phyloP scores from a whole-genome alignment of 2,797 vertebrate genomes.

The Etheostoma perlongum region DNA sequence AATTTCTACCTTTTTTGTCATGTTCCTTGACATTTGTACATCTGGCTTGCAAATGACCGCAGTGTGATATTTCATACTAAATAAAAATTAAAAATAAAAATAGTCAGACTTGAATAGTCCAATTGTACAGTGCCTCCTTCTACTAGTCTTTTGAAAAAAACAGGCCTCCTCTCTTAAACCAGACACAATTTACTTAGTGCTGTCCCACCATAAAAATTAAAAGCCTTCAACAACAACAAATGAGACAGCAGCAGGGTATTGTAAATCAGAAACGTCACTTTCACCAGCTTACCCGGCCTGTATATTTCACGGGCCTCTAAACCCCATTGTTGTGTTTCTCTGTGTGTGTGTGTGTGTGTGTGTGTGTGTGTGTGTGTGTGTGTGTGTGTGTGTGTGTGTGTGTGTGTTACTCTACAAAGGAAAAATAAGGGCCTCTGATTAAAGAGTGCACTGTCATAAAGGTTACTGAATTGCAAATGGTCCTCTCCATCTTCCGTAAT shows the following conservation, averaged over 20 bases:
- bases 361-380: constrained; percentile 82
- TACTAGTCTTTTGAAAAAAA: constrained; percentile 62
- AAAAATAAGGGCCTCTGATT: constrained; percentile 99
- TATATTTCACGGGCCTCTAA: constrained; percentile 92
- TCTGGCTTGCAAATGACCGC: neutral
- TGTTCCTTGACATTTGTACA: constrained; percentile 4
- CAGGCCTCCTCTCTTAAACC: constrained; percentile 80
- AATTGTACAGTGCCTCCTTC: constrained; percentile 29
- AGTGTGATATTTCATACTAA: neutral
- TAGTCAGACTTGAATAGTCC: constrained; percentile 13
- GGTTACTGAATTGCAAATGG: constrained; percentile 99
- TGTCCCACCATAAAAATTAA: constrained; percentile 93
- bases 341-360: constrained; percentile 88
- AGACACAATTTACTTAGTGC: constrained; percentile 92
- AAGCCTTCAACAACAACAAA: constrained; percentile 93
- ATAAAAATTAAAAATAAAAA: constrained; percentile 29
- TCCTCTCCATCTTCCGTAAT: constrained; percentile 99
- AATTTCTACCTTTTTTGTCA: constrained; percentile 1
- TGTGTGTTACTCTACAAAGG: constrained; percentile 89
- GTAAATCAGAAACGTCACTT: constrained; percentile 93
- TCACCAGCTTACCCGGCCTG: constrained; percentile 89
- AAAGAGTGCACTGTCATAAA: constrained; percentile 99
- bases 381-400: constrained; percentile 90
- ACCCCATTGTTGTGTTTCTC: constrained; percentile 89
- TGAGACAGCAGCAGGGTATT: constrained; percentile 86